Evolutionary conservation across 2,113 vertebrate species (phyloP).

Genomic region (Mola mola): DNA sequence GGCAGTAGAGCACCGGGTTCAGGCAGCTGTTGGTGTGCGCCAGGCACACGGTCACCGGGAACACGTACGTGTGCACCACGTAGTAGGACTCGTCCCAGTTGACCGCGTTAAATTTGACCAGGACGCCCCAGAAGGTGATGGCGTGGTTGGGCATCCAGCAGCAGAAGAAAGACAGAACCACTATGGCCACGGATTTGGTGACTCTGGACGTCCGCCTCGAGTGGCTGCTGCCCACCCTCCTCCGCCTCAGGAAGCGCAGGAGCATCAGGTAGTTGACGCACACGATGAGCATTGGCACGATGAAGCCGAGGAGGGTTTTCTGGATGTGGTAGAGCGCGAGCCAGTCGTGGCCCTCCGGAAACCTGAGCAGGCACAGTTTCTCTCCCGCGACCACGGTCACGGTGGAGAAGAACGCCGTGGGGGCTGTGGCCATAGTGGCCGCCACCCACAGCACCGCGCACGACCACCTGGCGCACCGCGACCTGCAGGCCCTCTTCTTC

Average conservation of each 20-base stretch:
- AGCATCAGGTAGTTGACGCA: constrained; percentile 79
- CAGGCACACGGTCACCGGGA: constrained; percentile 83
- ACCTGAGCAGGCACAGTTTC: constrained; percentile 78
- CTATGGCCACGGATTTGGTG: constrained; percentile 75
- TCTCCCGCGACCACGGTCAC: constrained; percentile 75
- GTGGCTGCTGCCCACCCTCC: constrained; percentile 72
- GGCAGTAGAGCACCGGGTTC: constrained; percentile 84
- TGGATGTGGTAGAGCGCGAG: constrained; percentile 80
- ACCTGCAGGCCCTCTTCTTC: constrained; percentile 53
- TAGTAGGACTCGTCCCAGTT: constrained; percentile 82
- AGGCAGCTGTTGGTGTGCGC: constrained; percentile 85
- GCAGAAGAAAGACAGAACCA: constrained; percentile 77
- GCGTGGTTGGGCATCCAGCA: constrained; percentile 82
- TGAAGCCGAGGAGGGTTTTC: constrained; percentile 79
- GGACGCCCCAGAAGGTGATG: constrained; percentile 85
- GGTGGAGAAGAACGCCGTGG: constrained; percentile 78
- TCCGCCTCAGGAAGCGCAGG: constrained; percentile 72
- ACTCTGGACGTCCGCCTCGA: constrained; percentile 69
- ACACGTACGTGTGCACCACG: constrained; percentile 82
- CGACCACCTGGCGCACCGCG: constrained; percentile 70
- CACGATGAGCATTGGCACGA: constrained; percentile 77
- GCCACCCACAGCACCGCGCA: constrained; percentile 78
- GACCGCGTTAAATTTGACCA: constrained; percentile 84
- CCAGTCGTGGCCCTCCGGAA: constrained; percentile 79
- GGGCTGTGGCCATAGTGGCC: constrained; percentile 71